These are phyloP conservation scores for Phengaris alcon DNA, from an alignment of 2,888 invertebrate species.

Conservation along the genomic window DNA sequence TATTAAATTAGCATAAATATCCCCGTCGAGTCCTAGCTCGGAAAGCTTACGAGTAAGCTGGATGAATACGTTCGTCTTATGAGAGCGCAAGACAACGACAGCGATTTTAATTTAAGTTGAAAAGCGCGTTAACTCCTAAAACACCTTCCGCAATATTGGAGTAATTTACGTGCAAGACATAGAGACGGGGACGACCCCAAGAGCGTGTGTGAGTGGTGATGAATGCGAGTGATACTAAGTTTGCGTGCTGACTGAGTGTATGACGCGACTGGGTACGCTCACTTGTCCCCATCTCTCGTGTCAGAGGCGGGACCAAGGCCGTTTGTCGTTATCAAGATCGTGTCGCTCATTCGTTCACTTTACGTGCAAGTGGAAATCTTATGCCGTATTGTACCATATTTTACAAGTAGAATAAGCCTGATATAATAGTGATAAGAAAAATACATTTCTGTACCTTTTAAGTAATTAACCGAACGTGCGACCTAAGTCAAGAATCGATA, in stretches of 20 bases:
- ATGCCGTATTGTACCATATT: constrained; percentile 76
- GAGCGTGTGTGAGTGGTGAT: constrained; percentile 69
- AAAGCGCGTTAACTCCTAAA: constrained; percentile 58
- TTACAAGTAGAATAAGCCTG: constrained; percentile 71
- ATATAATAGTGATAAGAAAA: constrained; percentile 73
- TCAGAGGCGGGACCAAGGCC: constrained; percentile 70
- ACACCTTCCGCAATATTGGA: constrained; percentile 53
- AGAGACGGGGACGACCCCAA: constrained; percentile 74
- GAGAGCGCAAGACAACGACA: constrained; percentile 65
- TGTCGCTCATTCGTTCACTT: constrained; percentile 76
- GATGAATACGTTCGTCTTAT: constrained; percentile 50
- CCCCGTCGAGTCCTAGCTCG: constrained; percentile 68
- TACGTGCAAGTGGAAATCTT: constrained; percentile 65
- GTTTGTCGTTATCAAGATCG: constrained; percentile 74
- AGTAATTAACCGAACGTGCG: constrained; percentile 78
- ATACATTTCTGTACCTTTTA: constrained; percentile 74
- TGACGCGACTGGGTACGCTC: constrained; percentile 61
- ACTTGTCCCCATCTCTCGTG: constrained; percentile 76
- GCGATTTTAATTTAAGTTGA: constrained; percentile 69
- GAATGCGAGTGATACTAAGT: constrained; percentile 55
- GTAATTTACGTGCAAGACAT: constrained; percentile 58
- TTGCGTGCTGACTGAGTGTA: constrained; percentile 45
- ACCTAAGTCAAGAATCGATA: constrained; percentile 78
- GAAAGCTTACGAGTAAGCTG: constrained; percentile 49
- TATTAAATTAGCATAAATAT: constrained; percentile 71